Evolutionary conservation across 2,797 vertebrate species (phyloP).

Genomic region (Gobionotothen gibberifrons): DNA sequence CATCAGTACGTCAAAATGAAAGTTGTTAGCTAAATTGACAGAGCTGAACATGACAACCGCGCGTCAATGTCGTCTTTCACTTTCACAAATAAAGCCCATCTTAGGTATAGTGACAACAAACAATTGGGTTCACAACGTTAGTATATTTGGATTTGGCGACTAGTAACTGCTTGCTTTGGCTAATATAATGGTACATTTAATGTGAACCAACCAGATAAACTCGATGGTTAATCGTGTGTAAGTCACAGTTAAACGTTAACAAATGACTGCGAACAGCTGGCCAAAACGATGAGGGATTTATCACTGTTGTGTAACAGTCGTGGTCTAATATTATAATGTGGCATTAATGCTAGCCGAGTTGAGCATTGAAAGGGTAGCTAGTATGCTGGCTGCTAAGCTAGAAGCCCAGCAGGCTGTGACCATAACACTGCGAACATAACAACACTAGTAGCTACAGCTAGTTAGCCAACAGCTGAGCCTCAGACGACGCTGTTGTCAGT

Average conservation of each 20-base stretch:
- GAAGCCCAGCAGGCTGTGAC: constrained; percentile 7
- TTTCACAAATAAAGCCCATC: not conserved
- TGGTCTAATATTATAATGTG: not conserved
- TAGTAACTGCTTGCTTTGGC: not conserved
- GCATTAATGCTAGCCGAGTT: not conserved
- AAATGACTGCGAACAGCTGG: not conserved
- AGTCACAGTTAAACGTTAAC: not conserved
- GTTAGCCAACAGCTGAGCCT: constrained; percentile 61
- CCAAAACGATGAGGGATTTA: too few species aligned
- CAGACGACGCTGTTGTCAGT: constrained; percentile 49
- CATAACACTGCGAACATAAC: constrained; percentile 42
- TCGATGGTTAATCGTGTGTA: not conserved
- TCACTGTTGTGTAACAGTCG: not conserved
- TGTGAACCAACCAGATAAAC: not conserved
- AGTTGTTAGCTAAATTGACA: not conserved
- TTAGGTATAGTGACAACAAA: not conserved
- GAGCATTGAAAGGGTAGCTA: not conserved
- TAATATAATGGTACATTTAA: not conserved
- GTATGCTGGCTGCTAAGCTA: not conserved
- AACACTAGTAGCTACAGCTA: constrained; percentile 44
- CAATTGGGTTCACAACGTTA: not conserved
- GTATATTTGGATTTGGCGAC: not conserved
- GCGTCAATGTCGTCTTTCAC: constrained; percentile 7
- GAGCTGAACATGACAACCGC: too few species aligned
- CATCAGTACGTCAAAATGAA: not conserved